Conservation (phyloP, 2,113 vertebrate species). For the Nothocercus nigrocapillus region DNA sequence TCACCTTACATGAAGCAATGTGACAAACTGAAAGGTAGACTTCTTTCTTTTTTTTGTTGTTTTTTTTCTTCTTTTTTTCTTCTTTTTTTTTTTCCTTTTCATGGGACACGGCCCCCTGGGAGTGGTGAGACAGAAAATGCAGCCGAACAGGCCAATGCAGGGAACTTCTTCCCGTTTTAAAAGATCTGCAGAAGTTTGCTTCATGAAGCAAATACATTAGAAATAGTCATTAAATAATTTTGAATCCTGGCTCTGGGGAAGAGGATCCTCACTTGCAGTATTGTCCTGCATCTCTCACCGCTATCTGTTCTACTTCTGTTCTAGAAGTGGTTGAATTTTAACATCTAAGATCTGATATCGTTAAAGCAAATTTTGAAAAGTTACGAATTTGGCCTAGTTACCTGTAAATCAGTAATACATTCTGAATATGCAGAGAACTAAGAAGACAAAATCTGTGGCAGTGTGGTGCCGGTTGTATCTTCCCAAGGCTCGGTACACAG, state of each 20-base stretch:
- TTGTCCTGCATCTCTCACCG: not conserved
- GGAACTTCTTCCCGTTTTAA: not conserved
- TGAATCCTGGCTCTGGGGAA: not conserved
- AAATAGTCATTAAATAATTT: not conserved
- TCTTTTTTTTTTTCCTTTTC: not conserved
- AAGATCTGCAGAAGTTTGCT: not conserved
- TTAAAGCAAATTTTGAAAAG: not conserved
- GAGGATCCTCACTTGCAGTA: not conserved
- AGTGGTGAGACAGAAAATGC: not conserved
- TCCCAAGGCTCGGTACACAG: not conserved
- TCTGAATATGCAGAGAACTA: not conserved
- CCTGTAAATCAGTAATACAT: not conserved
- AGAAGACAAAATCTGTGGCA: not conserved
- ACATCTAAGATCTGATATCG: not conserved
- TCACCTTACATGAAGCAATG: rapidly evolving
- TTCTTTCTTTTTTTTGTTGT: not conserved
- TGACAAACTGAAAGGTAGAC: not conserved
- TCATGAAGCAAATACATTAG: rapidly evolving
- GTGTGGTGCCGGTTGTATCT: not conserved
- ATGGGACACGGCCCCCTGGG: not conserved
- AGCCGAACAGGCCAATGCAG: not conserved
- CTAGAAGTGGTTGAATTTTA: not conserved
- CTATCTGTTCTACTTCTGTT: not conserved
- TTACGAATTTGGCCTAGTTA: not conserved
- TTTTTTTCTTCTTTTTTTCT: not conserved